Evolutionary conservation across 2,113 vertebrate species (phyloP).

Genomic region (Vulpes lagopus): DNA sequence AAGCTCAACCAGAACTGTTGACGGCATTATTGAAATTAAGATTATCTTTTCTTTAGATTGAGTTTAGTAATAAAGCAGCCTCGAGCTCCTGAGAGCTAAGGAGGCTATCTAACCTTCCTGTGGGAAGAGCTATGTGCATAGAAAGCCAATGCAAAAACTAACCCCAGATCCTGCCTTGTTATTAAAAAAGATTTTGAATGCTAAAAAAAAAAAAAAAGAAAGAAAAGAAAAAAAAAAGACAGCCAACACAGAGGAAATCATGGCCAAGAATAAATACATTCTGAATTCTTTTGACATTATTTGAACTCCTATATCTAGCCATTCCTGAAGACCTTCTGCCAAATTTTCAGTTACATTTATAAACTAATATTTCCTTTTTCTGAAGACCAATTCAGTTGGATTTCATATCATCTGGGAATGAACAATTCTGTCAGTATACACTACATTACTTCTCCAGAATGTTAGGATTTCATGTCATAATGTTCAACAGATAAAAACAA

Average conservation of each 20-base stretch:
- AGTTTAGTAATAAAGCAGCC: background rate
- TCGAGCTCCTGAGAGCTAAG: background rate
- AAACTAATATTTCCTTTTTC: background rate
- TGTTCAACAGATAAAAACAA: constrained; percentile 37
- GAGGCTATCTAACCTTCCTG: background rate
- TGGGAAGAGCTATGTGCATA: background rate
- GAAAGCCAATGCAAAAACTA: too few relatives aligned
- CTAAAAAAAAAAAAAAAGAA: too few relatives aligned
- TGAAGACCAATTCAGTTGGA: background rate
- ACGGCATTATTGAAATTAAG: background rate
- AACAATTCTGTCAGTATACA: constrained; percentile 23
- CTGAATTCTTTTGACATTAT: background rate
- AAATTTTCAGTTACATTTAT: constrained; percentile 4
- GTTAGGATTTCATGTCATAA: background rate
- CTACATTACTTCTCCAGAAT: background rate
- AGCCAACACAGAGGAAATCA: background rate
- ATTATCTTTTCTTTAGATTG: background rate
- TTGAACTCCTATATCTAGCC: background rate
- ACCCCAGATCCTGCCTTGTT: too few relatives aligned
- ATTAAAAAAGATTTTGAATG: too few relatives aligned
- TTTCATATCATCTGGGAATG: constrained; percentile 14
- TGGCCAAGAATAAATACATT: background rate
- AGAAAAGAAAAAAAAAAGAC: too few relatives aligned
- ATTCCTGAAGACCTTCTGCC: background rate
- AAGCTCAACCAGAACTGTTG: background rate